Conservation (phyloP, 2,888 invertebrate species). For the Polyommatus iphigenia region DNA sequence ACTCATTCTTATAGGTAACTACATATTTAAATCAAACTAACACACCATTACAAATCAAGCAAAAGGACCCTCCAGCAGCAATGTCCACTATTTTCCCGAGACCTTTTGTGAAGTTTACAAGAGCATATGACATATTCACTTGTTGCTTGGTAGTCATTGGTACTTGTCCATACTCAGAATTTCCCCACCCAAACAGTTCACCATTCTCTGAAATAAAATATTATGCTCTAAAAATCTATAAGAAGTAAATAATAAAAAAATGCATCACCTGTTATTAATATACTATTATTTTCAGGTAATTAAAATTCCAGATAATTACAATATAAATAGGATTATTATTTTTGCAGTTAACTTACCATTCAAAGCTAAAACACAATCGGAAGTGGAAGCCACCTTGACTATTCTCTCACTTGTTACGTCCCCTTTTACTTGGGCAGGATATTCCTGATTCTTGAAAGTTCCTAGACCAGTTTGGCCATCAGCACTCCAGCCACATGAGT, state of each 20-base stretch:
- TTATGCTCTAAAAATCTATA: background rate
- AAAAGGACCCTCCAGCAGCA: constrained; percentile 93
- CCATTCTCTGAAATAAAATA: constrained; percentile 84
- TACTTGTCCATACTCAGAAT: constrained; percentile 95
- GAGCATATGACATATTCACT: constrained; percentile 84
- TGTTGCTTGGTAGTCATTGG: constrained; percentile 78
- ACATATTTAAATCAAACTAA: too few relatives aligned
- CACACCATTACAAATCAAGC: constrained; percentile 89
- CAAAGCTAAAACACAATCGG: constrained; percentile 93
- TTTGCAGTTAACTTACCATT: constrained; percentile 79
- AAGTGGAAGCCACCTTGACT: constrained; percentile 87
- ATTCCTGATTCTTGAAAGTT: constrained; percentile 81
- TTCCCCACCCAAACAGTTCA: constrained; percentile 98
- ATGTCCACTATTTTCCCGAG: constrained; percentile 89
- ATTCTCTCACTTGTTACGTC: constrained; percentile 92
- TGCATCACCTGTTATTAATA: too few relatives aligned
- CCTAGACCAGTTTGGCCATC: constrained; percentile 96
- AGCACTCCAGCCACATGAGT: constrained; percentile 95
- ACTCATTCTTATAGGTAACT: too few relatives aligned
- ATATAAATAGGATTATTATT: too few relatives aligned
- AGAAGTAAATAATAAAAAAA: too few relatives aligned
- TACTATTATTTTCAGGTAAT: too few relatives aligned
- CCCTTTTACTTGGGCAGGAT: constrained; percentile 84
- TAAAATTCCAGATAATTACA: too few relatives aligned
- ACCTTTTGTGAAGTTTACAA: constrained; percentile 80